Base-by-base conservation (phyloP, 37 sponge, comb jelly and placozoan genomes). In the Beroe ovata region DNA sequence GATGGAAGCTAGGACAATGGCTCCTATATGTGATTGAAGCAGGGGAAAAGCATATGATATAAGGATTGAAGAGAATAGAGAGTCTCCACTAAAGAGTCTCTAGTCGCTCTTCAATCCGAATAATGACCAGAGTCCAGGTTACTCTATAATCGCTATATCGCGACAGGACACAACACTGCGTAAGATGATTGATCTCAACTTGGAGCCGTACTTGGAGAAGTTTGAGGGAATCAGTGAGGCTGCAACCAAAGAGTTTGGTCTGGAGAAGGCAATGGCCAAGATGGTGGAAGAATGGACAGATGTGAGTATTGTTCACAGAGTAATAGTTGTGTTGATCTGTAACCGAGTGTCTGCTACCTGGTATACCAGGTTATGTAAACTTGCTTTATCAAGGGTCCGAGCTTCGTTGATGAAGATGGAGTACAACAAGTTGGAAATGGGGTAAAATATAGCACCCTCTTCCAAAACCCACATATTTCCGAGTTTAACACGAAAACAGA, bases 181-280 rank as follows among this genome's bases (percentile, higher is more conserved):
- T 37, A 92, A 91, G 63, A 94, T 93, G 66, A 89, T 99, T 64
- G 95, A 95, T 37, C 92, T 95, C 93, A 96, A 95, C 60, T 77
- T 99, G 61, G 99, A 99, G 88, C 60, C 93, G 26, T 91, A 95
- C 36, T 90, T 99, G 90, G 96, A 95, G 88, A 93, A 95, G 91
- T 99, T 99, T 93, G 99, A 99, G 90, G 89, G 89, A 21, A 96
- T 99, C 91, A 96, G 96, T 91, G 99, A 99, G 69, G 95, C 94
- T 29, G 99, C 99, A 33, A 95, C 94, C 93, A 99, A 96, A 90
- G 99, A 99, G 89, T 89, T 90, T 77, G 94, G 95, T 36, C 93
- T 99, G 60, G 99, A 99, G 93, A 99, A 99, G 66, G 96, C 96
- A 72, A 93, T 99, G 91, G 93, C 94, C 38, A 96, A 94, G 89